phyloP scores from a whole-genome alignment of 2,797 vertebrate genomes.

The Myripristis jacobus region DNA sequence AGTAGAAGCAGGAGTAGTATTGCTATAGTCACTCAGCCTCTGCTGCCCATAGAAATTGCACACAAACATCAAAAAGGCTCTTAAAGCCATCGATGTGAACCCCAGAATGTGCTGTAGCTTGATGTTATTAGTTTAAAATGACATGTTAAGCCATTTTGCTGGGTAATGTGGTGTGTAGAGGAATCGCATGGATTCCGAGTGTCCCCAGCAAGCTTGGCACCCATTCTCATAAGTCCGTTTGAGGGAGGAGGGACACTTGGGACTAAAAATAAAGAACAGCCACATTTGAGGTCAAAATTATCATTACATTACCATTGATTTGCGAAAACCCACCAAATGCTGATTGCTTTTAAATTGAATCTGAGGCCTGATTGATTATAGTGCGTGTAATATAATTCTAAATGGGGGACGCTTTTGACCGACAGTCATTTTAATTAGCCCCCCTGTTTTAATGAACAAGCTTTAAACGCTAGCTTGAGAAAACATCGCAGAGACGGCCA shows the following conservation, averaged over 20 bases:
- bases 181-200: conserved; percentile 33
- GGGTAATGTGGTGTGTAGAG: conserved; percentile 51
- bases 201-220: conserved; percentile 34
- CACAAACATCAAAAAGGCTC: conserved; percentile 61
- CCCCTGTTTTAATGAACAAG: conserved; percentile 69
- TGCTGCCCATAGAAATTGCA: conserved; percentile 26
- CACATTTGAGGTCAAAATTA: conserved; percentile 79
- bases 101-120: conserved; percentile 72
- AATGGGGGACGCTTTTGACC: conserved; percentile 66
- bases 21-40: conserved; percentile 24
- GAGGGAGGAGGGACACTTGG: conserved; percentile 45
- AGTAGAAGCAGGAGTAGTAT: conserved; percentile 24
- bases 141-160: conserved; percentile 75
- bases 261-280: conserved; percentile 67
- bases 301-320: conserved; percentile 84
- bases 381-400: conserved; percentile 75
- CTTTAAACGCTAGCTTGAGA: conserved; percentile 51
- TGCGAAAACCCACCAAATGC: conserved; percentile 72
- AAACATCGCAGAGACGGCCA: conserved; percentile 19
- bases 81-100: conserved; percentile 84
- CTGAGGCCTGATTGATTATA: conserved; percentile 78
- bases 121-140: conserved; percentile 81
- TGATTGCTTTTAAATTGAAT: conserved; percentile 87
- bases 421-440: conserved; percentile 78
- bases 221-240: conserved; percentile 41